Base-by-base conservation (phyloP, 2,113 vertebrate species). In the Nothobranchius kuhntae region DNA sequence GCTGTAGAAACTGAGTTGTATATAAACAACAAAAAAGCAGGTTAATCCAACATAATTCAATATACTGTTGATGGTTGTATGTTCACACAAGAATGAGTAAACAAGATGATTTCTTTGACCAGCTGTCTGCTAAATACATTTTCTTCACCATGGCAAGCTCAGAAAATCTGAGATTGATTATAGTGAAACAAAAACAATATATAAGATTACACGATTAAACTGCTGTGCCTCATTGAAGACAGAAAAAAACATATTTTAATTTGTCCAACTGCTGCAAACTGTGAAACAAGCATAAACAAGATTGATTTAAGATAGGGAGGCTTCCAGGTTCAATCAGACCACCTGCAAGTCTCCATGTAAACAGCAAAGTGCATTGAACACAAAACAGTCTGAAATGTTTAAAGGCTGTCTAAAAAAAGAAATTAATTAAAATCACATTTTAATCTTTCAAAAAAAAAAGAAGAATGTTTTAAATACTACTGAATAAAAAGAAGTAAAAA, bases 141-240 rank as follows among this genome's bases (percentile, higher is more conserved):
- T 26, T 26, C 13, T 30, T 46, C 17, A 63, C 26, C 46, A 50
- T 30, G 13, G 53, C 44, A 17, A 30, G 12, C 46, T 45, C 17
- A 44, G n/a, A 46, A 21, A 48, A 67, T 46, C 4, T 40, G 38
- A 30, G 6, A 54, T 15, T 30, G 48, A 67, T 38, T 38, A 38
- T 7, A 78, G 47, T 53, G n/a, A 58, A 50, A 7, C 36, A 50
- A 10, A 54, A 14, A 64, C 44, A 69, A 7, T 30, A 47, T 36
- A 61, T 36, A 61, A 62, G 42, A 10, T 48, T 50, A 40, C 58
- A 48, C 0, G 13, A 62, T 64, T 68, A 5, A 26, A 15, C 13
- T n/a, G 21, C 2, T 0, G 13, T 53, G 42, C 40, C 53, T 54
- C n/a, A n/a, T 24, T 15, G 12, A 21, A 8, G 2, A 14, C 35